phyloP scores from a whole-genome alignment of 2,888 invertebrate genomes.

The Eristalis pertinax region DNA sequence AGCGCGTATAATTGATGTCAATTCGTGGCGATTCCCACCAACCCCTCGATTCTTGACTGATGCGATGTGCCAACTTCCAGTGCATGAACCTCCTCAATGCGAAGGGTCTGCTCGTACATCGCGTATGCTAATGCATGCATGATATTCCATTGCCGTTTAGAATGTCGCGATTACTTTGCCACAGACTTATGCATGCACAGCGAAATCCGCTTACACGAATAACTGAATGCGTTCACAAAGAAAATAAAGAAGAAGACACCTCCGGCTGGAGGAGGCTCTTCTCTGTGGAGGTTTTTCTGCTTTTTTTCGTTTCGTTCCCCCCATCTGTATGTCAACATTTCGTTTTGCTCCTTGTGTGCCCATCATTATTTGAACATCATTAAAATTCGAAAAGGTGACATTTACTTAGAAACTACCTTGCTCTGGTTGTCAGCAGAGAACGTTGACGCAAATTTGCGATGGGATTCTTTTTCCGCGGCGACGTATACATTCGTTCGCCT shows the following conservation, averaged over 20 bases:
- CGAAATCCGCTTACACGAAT: constrained; percentile 31
- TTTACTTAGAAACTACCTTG: constrained; percentile 50
- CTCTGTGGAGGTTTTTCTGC: constrained; percentile 3
- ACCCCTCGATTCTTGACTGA: neutral
- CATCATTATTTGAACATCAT: constrained; percentile 79
- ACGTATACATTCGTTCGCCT: neutral
- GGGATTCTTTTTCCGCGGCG: neutral
- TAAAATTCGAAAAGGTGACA: constrained; percentile 77
- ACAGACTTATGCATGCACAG: neutral
- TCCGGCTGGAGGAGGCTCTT: neutral
- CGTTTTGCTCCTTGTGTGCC: constrained; percentile 15
- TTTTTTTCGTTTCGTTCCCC: constrained; percentile 7
- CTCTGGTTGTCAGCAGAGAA: neutral
- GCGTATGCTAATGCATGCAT: neutral
- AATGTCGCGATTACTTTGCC: neutral
- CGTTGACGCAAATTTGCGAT: neutral
- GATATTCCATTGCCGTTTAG: neutral
- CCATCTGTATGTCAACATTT: constrained; percentile 1
- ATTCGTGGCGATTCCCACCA: no score
- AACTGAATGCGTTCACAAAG: neutral
- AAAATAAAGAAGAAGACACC: neutral
- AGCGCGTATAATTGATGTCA: no score
- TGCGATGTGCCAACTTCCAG: neutral
- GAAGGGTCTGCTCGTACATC: neutral
- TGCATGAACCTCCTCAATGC: neutral